Percentiles rank a stretch among this genome's conserved stretches.
phyloP scores from a whole-genome alignment of 1,140 invertebrate species.

The Bombus fervidus region DNA sequence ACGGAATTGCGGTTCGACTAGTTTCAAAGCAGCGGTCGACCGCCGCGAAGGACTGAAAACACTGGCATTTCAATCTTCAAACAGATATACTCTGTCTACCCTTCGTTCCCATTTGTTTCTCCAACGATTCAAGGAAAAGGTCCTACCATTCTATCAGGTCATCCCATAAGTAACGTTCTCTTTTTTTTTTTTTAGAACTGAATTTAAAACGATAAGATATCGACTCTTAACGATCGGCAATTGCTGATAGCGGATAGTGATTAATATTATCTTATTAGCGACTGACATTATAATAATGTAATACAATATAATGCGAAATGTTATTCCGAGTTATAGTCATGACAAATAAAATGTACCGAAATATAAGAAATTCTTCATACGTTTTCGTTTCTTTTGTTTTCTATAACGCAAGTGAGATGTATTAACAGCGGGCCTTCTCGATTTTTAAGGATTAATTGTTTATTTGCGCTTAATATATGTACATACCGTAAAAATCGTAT shows the following conservation, averaged over 20 bases:
- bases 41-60: constrained; percentile 16
- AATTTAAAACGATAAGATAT: not conserved
- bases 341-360: no score
- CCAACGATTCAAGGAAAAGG: not conserved
- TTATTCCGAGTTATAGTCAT: no score
- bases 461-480: not conserved
- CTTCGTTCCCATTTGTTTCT: not conserved
- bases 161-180: not conserved
- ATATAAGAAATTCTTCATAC: no score
- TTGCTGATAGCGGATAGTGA: no score
- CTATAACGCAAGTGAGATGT: not conserved
- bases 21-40: constrained; percentile 9
- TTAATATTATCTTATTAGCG: no score
- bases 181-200: not conserved
- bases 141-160: not conserved
- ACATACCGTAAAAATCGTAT: not conserved
- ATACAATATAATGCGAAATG: no score
- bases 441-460: not conserved
- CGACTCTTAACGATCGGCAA: no score
- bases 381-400: not conserved
- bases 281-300: no score
- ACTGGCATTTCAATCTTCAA: constrained; percentile 41
- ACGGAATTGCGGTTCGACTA: constrained; percentile 35
- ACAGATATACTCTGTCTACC: constrained; percentile 5
- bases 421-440: no score